Base-by-base conservation (phyloP, 2,797 vertebrate species). In the Pelobates cultripes region DNA sequence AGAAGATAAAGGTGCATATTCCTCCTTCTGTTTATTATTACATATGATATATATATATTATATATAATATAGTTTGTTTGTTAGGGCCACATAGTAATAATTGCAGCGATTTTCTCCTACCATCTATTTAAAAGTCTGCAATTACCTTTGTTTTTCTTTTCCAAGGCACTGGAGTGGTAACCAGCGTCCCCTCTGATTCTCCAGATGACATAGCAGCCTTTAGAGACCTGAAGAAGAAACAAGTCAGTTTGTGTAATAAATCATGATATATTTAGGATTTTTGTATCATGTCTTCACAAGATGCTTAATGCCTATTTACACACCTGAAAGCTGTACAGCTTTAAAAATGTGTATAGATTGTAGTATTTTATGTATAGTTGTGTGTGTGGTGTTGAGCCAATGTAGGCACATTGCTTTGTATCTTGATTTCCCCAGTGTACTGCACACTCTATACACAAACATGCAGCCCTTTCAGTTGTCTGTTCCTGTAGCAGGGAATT, bases 201-300 rank as follows among this genome's bases (percentile, higher is more conserved):
- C 98, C 98, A 0, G 98, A 99, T 92, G 98, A 99, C 87, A 92
- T 97, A 57, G 94, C 97, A 78, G 98, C 98, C 71, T 91, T 99
- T 78, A 94, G 96, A 87, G 98, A 99, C 89, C 84, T 99, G 87
- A 99, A 98, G 88, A 99, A 98, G 89, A 99, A 99, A 85, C 96
- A 95, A 92, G 98, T 97, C 80, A 87, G 89, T 88, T n/a, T 86
- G 3, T 66, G 67, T 73, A 40, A 79, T 51, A 13, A 77, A 77
- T 60, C 13, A 75, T 43, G 7, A 81, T 47, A 73, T 47, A 73
- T 3, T 73, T 14, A 1, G 6, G 12, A 14, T 73, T 13, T 10
- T n/a, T n/a, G 45, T 14, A 51, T 71, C 28, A 7, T 17, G 5
- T 17, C 4, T 71, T 10, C 47, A 51, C 3, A 6, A 51, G 47